Evolutionary conservation across 1,140 invertebrate genomes (phyloP), one percentile per base, ranked within the genome.

Genomic region (Brachionus rotundiformis): DNA sequence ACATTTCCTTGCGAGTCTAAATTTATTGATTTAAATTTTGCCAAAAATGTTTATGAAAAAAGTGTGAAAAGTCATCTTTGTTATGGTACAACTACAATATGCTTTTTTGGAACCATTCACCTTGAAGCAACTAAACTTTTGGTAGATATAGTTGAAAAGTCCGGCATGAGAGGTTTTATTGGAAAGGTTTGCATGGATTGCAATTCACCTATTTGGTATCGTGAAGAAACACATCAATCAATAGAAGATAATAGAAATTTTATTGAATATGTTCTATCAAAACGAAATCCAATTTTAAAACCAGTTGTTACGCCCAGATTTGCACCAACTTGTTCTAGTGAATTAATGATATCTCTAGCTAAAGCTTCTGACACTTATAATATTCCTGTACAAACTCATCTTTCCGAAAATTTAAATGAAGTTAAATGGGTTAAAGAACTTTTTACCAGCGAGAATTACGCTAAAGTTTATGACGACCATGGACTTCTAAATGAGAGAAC

Each of bases 101-200:
- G 92, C 83, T 96, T 95, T 86, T 95, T 93, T 89, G 93, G 92
- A 16, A 93, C 94, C 0, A 90, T 95, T 11, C 92, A 94, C 85
- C 84, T 89, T 36, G 89, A 93, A 54, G 91, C 93, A n/a, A 92
- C 91, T 36, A 83, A 92, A 47, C 89, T 92, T 81, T 88, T 96
- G 19, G 93, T 91, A 2, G 89, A 93, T 83, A 90, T 86, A 13
- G 83, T 86, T 41, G 84, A 85, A 85, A 87, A 90, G 83, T 87
- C 91, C 83, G 92, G 93, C 1, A 94, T 96, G 87, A 90, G 94
- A 83, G 94, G 93, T 16, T 89, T 94, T n/a, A 88, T 96, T 59
- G 94, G 94, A 0, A 95, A 95, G 91, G 91, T 95, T 4, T 94
- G 93, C 86, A 95, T 95, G 92, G 93, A 94, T 84, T 85, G 85